Evolutionary conservation across 2,888 invertebrate species (phyloP).

Genomic region (Drosophila setosimentum): DNA sequence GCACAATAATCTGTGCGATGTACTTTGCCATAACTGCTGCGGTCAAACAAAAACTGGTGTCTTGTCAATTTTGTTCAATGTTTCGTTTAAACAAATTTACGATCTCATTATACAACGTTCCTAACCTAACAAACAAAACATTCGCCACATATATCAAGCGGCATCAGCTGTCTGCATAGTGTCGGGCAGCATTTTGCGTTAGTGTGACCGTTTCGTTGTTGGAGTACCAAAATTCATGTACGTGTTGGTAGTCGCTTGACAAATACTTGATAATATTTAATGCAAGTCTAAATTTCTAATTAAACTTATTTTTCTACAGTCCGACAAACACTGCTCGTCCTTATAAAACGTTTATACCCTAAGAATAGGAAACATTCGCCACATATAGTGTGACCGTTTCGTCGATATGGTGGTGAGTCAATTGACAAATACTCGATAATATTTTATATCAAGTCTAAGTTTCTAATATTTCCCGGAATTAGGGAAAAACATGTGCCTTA

Average conservation of each 20-base stretch:
- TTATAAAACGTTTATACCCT: slow-evolving; percentile 82
- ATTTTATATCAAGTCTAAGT: not conserved
- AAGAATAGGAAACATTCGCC: slow-evolving; percentile 10
- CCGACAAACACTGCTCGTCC: slow-evolving; percentile 47
- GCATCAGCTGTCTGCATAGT: slow-evolving; percentile 42
- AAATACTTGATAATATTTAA: not conserved
- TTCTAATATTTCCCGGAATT: not conserved
- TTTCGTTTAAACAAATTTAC: slow-evolving; percentile 21
- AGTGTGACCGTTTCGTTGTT: slow-evolving; percentile 15
- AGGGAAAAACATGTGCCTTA: slow-evolving; percentile 1
- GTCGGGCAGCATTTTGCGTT: slow-evolving; percentile 10
- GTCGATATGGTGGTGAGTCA: not conserved
- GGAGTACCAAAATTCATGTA: not conserved
- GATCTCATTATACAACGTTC: slow-evolving; percentile 77
- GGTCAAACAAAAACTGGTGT: slow-evolving; percentile 6
- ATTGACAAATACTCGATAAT: not conserved
- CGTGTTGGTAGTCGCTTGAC: slow-evolving; percentile 11
- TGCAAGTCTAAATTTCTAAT: not conserved
- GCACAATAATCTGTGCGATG: slow-evolving; percentile 94
- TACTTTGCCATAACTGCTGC: slow-evolving; percentile 92
- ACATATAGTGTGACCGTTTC: slow-evolving; percentile 22
- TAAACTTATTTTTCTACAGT: not conserved
- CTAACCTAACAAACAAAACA: slow-evolving; percentile 66
- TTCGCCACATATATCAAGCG: slow-evolving; percentile 19
- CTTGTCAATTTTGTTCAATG: slow-evolving; percentile 1